Percentiles rank a stretch among this genome's conserved stretches.
Evolutionary conservation across 1,140 invertebrate genomes (phyloP).

Genomic region (Colletes gigas): DNA sequence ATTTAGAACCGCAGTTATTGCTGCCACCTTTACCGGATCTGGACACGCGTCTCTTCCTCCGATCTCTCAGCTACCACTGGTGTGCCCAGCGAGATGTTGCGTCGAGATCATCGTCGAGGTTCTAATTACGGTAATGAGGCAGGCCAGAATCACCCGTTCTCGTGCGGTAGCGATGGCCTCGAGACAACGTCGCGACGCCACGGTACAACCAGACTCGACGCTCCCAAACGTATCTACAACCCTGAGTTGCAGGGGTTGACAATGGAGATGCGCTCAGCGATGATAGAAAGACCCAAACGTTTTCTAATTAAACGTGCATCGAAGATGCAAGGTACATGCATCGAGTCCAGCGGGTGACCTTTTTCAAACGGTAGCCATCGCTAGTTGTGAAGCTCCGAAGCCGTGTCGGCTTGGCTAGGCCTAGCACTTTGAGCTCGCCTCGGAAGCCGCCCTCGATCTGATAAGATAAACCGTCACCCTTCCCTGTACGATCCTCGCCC

Average conservation of each 20-base stretch:
- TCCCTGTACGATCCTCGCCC: slow-evolving; percentile 2
- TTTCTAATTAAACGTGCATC: too few species aligned
- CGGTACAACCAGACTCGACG: not conserved
- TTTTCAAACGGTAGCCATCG: slow-evolving; percentile 26
- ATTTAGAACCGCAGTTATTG: not conserved
- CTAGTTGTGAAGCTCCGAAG: not conserved
- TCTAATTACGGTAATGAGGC: slow-evolving; percentile 69
- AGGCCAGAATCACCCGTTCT: slow-evolving; percentile 43
- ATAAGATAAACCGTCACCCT: slow-evolving; percentile 62
- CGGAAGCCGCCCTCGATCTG: slow-evolving; percentile 65
- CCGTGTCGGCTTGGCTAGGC: slow-evolving; percentile 47
- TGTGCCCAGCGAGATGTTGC: slow-evolving; percentile 47
- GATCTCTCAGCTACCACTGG: slow-evolving; percentile 18
- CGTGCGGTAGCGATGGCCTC: slow-evolving; percentile 35
- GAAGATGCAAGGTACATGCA: too few species aligned
- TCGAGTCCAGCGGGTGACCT: too few species aligned
- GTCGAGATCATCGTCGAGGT: slow-evolving; percentile 53
- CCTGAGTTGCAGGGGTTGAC: too few species aligned
- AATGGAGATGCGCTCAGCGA: too few species aligned
- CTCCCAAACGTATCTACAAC: too few species aligned
- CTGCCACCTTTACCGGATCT: slow-evolving; percentile 8
- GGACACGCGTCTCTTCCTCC: slow-evolving; percentile 44
- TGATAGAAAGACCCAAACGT: too few species aligned
- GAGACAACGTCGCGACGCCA: not conserved
- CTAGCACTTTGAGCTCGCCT: slow-evolving; percentile 63